These are phyloP conservation scores for Amblyopsis hoosieri DNA, from an alignment of 2,797 vertebrate species.

Conservation along the genomic window DNA sequence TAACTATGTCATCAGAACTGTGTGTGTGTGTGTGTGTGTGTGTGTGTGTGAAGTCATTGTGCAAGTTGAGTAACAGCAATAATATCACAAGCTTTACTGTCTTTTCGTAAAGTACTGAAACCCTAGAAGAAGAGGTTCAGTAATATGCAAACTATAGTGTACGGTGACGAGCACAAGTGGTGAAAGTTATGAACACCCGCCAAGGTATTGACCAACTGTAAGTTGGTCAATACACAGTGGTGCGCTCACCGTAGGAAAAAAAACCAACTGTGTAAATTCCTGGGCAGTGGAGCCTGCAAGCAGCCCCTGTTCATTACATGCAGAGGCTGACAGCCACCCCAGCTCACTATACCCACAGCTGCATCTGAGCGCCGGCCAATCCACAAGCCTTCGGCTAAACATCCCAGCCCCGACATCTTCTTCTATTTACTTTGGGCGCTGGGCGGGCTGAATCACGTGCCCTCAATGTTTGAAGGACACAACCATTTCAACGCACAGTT, in stretches of 20 bases:
- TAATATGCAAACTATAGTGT: constrained; percentile 34
- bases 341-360: constrained; percentile 53
- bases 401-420: constrained; percentile 44
- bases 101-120: constrained; percentile 3
- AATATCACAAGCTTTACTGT: neutral
- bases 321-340: constrained; percentile 49
- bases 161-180: constrained; percentile 8
- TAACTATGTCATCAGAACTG: neutral
- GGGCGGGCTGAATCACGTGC: constrained; percentile 36
- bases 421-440: constrained; percentile 30
- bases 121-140: constrained; percentile 10
- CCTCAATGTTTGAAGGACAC: constrained; percentile 48
- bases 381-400: constrained; percentile 56
- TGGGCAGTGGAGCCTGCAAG: constrained; percentile 45
- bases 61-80: constrained; percentile 4
- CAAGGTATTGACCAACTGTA: neutral
- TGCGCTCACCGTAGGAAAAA: constrained; percentile 42
- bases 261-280: constrained; percentile 36
- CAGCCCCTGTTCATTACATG: constrained; percentile 55
- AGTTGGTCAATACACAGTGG: constrained; percentile 11
- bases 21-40: constrained; percentile 9
- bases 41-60: constrained; percentile 15
- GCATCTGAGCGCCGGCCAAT: constrained; percentile 44
- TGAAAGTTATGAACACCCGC: constrained; percentile 12
- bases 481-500: constrained; percentile 38